A percentile compares a stretch with the other conserved stretches of the same genome.
phyloP scores from a whole-genome alignment of 2,797 vertebrate genomes.

The Takifugu ocellatus region DNA sequence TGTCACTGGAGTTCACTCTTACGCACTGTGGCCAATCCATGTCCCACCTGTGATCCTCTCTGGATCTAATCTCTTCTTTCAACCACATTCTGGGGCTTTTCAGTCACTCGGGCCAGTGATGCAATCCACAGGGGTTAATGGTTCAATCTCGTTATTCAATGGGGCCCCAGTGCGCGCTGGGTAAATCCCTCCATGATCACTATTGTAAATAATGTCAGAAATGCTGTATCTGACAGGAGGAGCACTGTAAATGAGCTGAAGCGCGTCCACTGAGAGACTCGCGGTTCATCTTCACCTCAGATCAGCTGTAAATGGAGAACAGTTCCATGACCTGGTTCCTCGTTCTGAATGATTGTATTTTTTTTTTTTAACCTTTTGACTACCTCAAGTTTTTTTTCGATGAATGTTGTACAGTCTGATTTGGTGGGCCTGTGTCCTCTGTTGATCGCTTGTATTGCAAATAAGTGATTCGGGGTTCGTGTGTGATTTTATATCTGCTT shows the following conservation, averaged over 20 bases:
- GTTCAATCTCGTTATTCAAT: slow-evolving; percentile 19
- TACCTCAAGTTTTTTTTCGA: slow-evolving; percentile 58
- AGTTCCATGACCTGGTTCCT: slow-evolving; percentile 19
- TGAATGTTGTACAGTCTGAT: slow-evolving; percentile 48
- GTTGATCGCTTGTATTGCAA: slow-evolving; percentile 7
- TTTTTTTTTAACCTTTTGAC: slow-evolving; percentile 41
- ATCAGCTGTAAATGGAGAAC: slow-evolving; percentile 41
- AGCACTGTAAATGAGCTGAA: slow-evolving; percentile 2
- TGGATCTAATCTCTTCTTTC: slow-evolving; percentile 37
- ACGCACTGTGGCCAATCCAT: slow-evolving; percentile 1
- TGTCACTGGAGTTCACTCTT: too few relatives aligned
- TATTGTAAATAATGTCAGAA: not conserved
- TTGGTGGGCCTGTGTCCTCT: slow-evolving; percentile 18
- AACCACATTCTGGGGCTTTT: slow-evolving; percentile 24
- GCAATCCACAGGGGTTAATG: slow-evolving; percentile 4
- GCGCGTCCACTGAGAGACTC: not conserved
- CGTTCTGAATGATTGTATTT: slow-evolving; percentile 47
- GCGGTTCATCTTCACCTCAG: slow-evolving; percentile 20
- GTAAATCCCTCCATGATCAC: slow-evolving; percentile 1
- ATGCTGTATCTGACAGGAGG: slow-evolving; percentile 13
- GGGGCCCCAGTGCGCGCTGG: slow-evolving; percentile 28
- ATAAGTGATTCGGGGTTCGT: too few relatives aligned
- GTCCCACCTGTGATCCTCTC: slow-evolving; percentile 33
- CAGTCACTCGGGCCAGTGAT: slow-evolving; percentile 7
- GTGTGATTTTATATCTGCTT: slow-evolving; percentile 8